These are phyloP conservation scores for Calephelis perditalis DNA, from an alignment of 2,888 invertebrate species.

Conservation along the genomic window DNA sequence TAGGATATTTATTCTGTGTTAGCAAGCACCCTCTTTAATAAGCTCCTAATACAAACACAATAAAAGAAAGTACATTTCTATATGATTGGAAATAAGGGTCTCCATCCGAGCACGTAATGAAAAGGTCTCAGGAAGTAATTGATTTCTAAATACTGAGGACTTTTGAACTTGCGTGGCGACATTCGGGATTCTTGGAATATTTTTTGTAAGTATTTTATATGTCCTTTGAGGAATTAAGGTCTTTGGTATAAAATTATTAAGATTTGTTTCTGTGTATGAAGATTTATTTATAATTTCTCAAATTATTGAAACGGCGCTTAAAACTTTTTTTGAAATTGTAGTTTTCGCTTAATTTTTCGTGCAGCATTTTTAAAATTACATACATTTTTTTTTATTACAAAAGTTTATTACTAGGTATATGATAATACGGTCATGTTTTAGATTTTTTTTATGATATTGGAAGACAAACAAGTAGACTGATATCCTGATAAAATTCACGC, in stretches of 20 bases:
- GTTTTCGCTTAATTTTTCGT: no score
- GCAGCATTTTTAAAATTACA: no score
- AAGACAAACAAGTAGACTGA: no score
- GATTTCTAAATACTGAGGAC: slow-evolving; percentile 2
- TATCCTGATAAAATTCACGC: no score
- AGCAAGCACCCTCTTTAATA: slow-evolving; percentile 12
- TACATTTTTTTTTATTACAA: no score
- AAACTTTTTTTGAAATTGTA: no score
- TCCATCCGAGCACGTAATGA: slow-evolving; percentile 6
- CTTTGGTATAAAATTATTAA: neutral
- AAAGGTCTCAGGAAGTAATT: slow-evolving; percentile 4
- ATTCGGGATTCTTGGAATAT: neutral
- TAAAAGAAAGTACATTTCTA: slow-evolving; percentile 7
- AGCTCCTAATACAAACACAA: slow-evolving; percentile 10
- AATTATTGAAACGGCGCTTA: no score
- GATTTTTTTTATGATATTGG: no score
- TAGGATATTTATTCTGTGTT: slow-evolving; percentile 10
- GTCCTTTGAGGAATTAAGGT: neutral
- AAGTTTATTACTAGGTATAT: no score
- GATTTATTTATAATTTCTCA: no score
- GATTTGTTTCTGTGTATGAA: no score
- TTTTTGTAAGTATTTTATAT: slow-evolving; percentile 1
- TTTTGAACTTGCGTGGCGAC: neutral
- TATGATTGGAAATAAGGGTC: slow-evolving; percentile 10
- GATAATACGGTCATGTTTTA: no score